Evolutionary conservation across 1,140 invertebrate genomes (phyloP).

Genomic region (Achatina immaculata): DNA sequence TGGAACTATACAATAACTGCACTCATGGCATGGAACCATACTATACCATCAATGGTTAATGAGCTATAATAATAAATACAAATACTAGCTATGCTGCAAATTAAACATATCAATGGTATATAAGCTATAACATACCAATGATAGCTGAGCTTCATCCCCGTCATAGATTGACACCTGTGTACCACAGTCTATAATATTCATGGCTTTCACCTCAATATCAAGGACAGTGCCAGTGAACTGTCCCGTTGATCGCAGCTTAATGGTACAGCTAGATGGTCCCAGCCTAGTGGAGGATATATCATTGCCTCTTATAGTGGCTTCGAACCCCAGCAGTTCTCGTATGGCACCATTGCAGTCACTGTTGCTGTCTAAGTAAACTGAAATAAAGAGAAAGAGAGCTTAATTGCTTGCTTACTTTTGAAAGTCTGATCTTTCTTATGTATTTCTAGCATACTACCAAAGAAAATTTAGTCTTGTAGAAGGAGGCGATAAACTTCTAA

Average conservation of each 20-base stretch:
- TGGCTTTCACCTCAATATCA: constrained; percentile 37
- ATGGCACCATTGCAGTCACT: constrained; percentile 48
- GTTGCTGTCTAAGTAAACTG: constrained; percentile 50
- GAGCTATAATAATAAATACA: too few relatives aligned
- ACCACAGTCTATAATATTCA: constrained; percentile 42
- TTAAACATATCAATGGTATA: too few relatives aligned
- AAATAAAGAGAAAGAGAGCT: constrained; percentile 7
- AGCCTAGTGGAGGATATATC: constrained; percentile 21
- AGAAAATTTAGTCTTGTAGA: background rate
- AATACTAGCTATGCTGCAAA: too few relatives aligned
- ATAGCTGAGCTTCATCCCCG: constrained; percentile 33
- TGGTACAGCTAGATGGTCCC: constrained; percentile 29
- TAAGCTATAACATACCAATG: constrained; percentile 44
- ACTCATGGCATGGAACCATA: too few relatives aligned
- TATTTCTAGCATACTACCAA: background rate
- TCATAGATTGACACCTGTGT: constrained; percentile 49
- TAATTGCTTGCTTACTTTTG: background rate
- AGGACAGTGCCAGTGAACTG: constrained; percentile 38
- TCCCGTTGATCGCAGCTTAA: constrained; percentile 37
- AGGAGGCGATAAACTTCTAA: background rate
- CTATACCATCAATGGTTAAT: too few relatives aligned
- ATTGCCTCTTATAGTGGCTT: constrained; percentile 31
- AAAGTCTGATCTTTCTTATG: background rate
- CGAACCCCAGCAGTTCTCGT: constrained; percentile 38
- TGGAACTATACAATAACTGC: too few relatives aligned